These are phyloP conservation scores for Bellardia bayeri DNA, from an alignment of 2,888 invertebrate species.

Conservation along the genomic window DNA sequence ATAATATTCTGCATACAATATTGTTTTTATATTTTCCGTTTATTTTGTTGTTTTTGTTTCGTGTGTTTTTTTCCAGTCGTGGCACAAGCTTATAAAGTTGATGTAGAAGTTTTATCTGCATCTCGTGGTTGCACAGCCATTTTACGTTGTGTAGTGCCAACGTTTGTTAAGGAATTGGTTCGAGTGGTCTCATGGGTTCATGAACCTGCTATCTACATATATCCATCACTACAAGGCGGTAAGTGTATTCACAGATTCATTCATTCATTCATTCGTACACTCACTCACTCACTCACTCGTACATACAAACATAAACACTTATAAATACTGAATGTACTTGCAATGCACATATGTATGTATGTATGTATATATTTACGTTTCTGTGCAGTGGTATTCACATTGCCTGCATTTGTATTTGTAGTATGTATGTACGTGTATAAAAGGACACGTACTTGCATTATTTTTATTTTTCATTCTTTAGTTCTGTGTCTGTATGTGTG, in stretches of 20 bases:
- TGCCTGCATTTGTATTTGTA: conserved; percentile 73
- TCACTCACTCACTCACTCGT: conserved; percentile 54
- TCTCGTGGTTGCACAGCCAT: conserved; percentile 90
- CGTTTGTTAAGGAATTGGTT: conserved; percentile 90
- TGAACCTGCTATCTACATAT: conserved; percentile 90
- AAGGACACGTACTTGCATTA: conserved; percentile 51
- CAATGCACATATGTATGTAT: neutral
- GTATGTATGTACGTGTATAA: conserved; percentile 33
- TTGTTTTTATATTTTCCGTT: conserved; percentile 39
- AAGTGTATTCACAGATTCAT: conserved; percentile 82
- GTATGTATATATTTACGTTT: neutral
- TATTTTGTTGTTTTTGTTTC: conserved; percentile 19
- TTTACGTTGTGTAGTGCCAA: conserved; percentile 89
- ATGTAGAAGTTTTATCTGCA: conserved; percentile 89
- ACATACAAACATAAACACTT: conserved; percentile 53
- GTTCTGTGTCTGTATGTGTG: neutral
- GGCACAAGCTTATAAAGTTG: conserved; percentile 89
- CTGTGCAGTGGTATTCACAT: conserved; percentile 6
- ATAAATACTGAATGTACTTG: neutral
- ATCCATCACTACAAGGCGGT: conserved; percentile 91
- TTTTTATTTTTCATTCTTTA: conserved; percentile 17
- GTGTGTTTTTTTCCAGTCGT: conserved; percentile 86
- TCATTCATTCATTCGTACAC: conserved; percentile 60
- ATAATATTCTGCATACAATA: conserved; percentile 41
- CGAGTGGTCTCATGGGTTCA: conserved; percentile 91